These are phyloP conservation scores for Otis tarda DNA, from an alignment of 2,113 vertebrate genomes.

Conservation along the genomic window DNA sequence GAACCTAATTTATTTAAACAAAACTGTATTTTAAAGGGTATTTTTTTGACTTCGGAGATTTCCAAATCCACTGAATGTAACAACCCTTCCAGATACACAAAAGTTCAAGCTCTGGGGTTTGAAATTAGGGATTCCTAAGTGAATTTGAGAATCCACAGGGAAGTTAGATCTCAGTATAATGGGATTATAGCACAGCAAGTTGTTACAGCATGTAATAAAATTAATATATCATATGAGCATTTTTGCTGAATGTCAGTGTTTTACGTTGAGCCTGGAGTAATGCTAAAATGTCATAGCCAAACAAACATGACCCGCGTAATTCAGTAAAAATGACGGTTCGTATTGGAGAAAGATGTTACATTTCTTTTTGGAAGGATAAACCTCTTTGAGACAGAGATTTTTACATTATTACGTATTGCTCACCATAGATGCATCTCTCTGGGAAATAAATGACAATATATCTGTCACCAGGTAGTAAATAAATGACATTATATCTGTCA, in stretches of 20 bases:
- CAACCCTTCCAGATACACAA: not conserved
- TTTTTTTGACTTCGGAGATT: not conserved
- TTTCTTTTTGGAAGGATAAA: not conserved
- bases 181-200: not conserved
- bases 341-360: not conserved
- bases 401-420: not conserved
- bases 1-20: not conserved
- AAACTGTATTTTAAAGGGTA: not conserved
- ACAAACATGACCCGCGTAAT: not conserved
- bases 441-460: not conserved
- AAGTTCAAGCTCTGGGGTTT: not conserved
- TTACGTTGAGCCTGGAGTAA: not conserved
- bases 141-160: constrained; percentile 2
- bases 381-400: not conserved
- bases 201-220: not conserved
- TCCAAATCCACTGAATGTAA: not conserved
- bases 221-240: not conserved
- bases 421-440: not conserved
- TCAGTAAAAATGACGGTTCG: not conserved
- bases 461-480: not conserved
- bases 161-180: not conserved
- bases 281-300: not conserved
- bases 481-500: not conserved
- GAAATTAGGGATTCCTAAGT: not conserved
- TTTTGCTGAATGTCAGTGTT: not conserved